Evolutionary conservation across 2,113 vertebrate genomes (phyloP).

Genomic region (Monarcha castaneiventris): DNA sequence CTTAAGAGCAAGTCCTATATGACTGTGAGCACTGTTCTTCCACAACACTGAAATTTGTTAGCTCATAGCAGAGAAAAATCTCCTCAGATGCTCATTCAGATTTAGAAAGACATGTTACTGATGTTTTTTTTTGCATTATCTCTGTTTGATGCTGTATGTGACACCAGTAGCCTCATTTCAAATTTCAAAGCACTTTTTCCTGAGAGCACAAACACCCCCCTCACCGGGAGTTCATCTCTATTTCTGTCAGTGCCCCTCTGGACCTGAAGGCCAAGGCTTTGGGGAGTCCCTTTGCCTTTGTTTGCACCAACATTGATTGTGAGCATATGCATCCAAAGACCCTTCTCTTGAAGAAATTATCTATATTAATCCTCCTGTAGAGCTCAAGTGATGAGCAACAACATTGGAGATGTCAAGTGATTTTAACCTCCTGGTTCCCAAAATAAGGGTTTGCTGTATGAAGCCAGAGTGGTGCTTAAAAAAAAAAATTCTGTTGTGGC

Average conservation of each 20-base stretch:
- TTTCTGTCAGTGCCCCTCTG: not conserved
- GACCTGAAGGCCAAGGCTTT: not conserved
- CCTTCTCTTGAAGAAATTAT: not conserved
- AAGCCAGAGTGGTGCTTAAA: not conserved
- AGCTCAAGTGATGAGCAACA: not conserved
- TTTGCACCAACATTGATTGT: rapidly evolving
- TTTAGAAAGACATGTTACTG: not conserved
- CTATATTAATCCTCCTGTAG: not conserved
- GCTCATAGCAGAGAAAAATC: not conserved
- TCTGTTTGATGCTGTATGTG: not conserved
- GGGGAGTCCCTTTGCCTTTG: not conserved
- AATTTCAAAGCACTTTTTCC: not conserved
- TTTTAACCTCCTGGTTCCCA: not conserved
- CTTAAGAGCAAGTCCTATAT: not conserved
- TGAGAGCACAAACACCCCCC: not conserved
- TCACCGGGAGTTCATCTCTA: not conserved
- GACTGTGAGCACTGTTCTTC: not conserved
- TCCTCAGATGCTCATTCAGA: not conserved
- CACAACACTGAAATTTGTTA: not conserved
- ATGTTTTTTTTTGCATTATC: not conserved
- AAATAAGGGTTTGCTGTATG: not conserved
- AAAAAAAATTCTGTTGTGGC: not conserved
- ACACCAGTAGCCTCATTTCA: not conserved
- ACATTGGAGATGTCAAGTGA: not conserved
- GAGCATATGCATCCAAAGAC: not conserved